Base-by-base conservation (phyloP, 2,888 invertebrate genomes). In the Gisinianus flammeolus region DNA sequence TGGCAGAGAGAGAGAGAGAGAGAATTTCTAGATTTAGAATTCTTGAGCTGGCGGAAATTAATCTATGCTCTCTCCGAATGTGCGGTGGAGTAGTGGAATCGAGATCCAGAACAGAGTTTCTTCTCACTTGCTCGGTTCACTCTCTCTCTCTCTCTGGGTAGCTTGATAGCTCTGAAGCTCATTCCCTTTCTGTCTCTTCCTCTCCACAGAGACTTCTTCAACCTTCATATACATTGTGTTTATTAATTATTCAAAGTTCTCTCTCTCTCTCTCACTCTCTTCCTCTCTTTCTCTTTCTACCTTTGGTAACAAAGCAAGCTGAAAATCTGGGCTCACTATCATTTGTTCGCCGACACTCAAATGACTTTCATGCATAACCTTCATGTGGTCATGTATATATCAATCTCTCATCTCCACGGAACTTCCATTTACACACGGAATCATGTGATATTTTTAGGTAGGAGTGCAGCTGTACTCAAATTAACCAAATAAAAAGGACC, bases 41-140 rank as follows among this genome's bases (percentile, higher is more conserved):
- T 76, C 76, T 76, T 58, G 68, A 77, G 69, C 70, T 70, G 70
- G 69, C 71, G 44, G 70, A 77, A 77, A 77, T 77, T 77, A 71
- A 77, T 77, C 69, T 64, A 58, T 44, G 33, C 58, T 71, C 71
- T 71, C 31, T 12, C 12, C 26, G 44, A 44, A 12, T 10, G 62
- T 62, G 26, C 5, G 5, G 62, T 62, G 62, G 62, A 26, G 2
- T 12, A 26, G 24, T 62, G 12, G 12, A 44, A 16, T 44, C 44
- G 44, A 1, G 12, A 44, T 44, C 19, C 44, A 19, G 19, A 16
- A 44, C 6, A 44, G 12, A 44, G 12, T 16, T 44, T 44, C 44
- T 1, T 12, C 44, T 19, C 44, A 44, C 44, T 44, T 44, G 12
- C 44, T 35, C 35, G 6, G 6, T 35, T 12, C 12, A 12, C 35